Percentiles rank a stretch among this genome's conserved stretches.
phyloP scores from a whole-genome alignment of 2,113 vertebrate species.

The Cyrtonyx montezumae region DNA sequence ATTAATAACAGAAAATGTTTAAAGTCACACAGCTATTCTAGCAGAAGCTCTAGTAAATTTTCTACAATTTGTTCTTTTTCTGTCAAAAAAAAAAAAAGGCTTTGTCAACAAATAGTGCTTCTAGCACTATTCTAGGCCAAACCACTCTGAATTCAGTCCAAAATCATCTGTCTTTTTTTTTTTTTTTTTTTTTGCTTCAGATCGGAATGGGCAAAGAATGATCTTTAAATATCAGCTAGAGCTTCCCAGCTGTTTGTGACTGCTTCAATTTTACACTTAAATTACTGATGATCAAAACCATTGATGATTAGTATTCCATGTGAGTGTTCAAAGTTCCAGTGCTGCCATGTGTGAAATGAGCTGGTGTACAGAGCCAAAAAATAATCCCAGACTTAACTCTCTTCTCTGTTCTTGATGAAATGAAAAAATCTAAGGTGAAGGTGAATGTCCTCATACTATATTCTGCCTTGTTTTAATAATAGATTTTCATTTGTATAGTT shows the following conservation, averaged over 20 bases:
- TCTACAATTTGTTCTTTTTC: background rate
- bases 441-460: background rate
- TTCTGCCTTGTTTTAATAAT: background rate
- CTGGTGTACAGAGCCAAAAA: background rate
- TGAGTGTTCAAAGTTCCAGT: background rate
- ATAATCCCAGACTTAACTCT: background rate
- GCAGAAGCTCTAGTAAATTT: conserved; percentile 6
- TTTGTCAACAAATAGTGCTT: conserved; percentile 6
- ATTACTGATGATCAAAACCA: background rate
- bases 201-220: background rate
- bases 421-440: background rate
- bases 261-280: background rate
- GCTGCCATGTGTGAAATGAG: background rate
- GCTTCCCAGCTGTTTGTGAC: background rate
- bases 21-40: background rate
- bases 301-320: background rate
- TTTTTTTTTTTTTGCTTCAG: background rate
- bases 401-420: background rate
- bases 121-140: background rate
- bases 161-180: background rate
- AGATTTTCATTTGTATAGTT: background rate
- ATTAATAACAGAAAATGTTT: conserved; percentile 7
- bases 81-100: background rate
- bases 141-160: background rate
- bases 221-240: background rate